phyloP scores from a whole-genome alignment of 2,113 vertebrate species.

The Rhabdomys dilectus region DNA sequence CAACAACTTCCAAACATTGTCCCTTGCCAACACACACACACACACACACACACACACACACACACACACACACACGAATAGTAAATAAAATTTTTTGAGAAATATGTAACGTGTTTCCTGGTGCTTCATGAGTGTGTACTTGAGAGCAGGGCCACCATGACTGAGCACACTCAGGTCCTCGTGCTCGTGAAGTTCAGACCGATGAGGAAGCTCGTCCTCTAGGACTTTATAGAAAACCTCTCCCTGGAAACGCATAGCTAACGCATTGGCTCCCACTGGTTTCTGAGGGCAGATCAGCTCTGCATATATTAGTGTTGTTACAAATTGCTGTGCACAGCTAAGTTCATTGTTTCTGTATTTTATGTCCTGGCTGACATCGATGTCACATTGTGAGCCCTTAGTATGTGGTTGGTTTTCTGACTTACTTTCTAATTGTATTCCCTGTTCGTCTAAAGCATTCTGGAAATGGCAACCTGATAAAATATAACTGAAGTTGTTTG shows the following conservation, averaged over 20 bases:
- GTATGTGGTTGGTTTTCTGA: background rate
- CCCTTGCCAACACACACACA: background rate
- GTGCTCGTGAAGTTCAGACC: background rate
- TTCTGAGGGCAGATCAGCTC: background rate
- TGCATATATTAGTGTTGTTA: background rate
- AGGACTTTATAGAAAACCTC: background rate
- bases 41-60: background rate
- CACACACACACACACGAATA: background rate
- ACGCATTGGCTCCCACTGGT: background rate
- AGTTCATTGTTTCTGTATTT: background rate
- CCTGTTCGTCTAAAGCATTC: background rate
- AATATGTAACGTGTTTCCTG: background rate
- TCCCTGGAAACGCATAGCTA: background rate
- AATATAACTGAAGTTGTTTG: background rate
- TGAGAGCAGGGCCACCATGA: background rate
- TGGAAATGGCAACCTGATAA: constrained; percentile 22
- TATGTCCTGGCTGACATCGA: background rate
- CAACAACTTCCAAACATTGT: background rate
- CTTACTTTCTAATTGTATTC: background rate
- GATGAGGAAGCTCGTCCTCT: background rate
- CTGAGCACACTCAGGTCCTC: background rate
- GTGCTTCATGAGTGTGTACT: background rate
- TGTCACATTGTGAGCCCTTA: background rate
- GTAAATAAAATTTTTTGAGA: background rate
- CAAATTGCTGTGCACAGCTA: background rate